Evolutionary conservation across 2,113 vertebrate species (phyloP).

Genomic region (Syngnathoides biaculeatus): DNA sequence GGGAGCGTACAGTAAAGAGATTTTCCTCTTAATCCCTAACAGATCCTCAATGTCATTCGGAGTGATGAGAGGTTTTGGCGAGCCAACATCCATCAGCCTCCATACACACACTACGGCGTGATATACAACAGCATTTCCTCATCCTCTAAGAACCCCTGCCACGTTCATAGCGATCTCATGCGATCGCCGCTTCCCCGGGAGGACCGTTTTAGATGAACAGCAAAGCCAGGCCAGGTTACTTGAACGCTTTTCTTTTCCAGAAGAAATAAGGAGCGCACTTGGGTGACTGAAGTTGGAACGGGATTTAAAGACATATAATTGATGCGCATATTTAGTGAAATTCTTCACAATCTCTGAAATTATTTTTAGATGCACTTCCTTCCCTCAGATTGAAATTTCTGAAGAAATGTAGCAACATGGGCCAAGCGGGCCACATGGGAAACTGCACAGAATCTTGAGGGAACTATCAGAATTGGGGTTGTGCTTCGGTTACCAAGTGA

Average conservation of each 20-base stretch:
- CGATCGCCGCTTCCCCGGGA: slow-evolving; percentile 8
- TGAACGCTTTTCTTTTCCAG: slow-evolving; percentile 23
- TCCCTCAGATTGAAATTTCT: slow-evolving; percentile 18
- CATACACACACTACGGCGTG: slow-evolving; percentile 1
- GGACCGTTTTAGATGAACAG: slow-evolving; percentile 22
- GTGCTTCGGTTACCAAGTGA: slow-evolving; percentile 34
- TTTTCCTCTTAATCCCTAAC: slow-evolving; percentile 35
- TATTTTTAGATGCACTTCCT: slow-evolving; percentile 39
- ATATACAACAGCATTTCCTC: slow-evolving; percentile 33
- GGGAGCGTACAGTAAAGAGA: slow-evolving; percentile 21
- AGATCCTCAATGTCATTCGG: slow-evolving; percentile 14
- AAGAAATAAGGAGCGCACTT: slow-evolving; percentile 48
- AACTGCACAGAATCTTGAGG: slow-evolving; percentile 17
- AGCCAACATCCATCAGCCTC: slow-evolving; percentile 14
- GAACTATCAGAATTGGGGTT: slow-evolving; percentile 11
- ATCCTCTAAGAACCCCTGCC: slow-evolving; percentile 11
- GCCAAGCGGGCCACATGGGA: slow-evolving; percentile 4
- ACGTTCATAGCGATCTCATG: slow-evolving; percentile 14
- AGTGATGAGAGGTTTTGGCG: slow-evolving; percentile 16
- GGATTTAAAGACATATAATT: slow-evolving; percentile 20
- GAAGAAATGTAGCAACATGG: slow-evolving; percentile 11
- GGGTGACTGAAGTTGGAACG: slow-evolving; percentile 26
- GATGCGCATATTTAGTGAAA: not conserved
- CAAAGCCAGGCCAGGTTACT: slow-evolving; percentile 33
- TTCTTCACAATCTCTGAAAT: slow-evolving; percentile 34